Percentiles rank a stretch among this genome's conserved stretches.
These are phyloP conservation scores for Tribolium madens DNA, from an alignment of 1,140 invertebrate genomes.

Conservation along the genomic window DNA sequence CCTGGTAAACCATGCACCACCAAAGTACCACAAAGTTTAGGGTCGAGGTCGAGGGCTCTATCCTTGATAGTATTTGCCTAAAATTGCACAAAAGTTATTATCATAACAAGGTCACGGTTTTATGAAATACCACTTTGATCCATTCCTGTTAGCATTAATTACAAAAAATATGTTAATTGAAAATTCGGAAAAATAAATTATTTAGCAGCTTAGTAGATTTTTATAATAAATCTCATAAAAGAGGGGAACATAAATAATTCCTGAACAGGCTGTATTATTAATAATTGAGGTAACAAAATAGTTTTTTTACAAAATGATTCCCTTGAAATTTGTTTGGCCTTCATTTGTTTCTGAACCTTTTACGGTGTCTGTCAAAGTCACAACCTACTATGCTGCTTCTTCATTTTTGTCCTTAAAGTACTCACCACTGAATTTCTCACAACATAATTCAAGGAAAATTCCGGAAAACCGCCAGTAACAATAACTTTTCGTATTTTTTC, in stretches of 20 bases:
- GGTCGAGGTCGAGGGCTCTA: constrained; percentile 24
- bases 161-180: constrained; percentile 16
- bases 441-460: constrained; percentile 53
- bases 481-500: constrained; percentile 28
- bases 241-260: too few species aligned
- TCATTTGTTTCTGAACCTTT: too few species aligned
- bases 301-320: too few species aligned
- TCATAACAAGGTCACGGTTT: neutral
- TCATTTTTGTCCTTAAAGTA: neutral
- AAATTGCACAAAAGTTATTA: constrained; percentile 8
- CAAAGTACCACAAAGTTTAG: constrained; percentile 22
- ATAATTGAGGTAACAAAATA: too few species aligned
- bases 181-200: neutral
- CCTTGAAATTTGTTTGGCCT: too few species aligned
- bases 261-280: too few species aligned
- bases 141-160: constrained; percentile 46
- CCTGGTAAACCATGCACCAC: constrained; percentile 53
- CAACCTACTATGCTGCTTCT: neutral
- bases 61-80: constrained; percentile 44
- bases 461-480: constrained; percentile 45
- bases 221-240: too few species aligned
- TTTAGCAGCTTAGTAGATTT: neutral
- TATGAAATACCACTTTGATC: constrained; percentile 19
- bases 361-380: neutral
- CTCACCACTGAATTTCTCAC: constrained; percentile 48